A percentile compares a stretch with the other conserved stretches of the same genome.
phyloP scores from a whole-genome alignment of 1,140 invertebrate genomes.

The Drosophila subpulchrella region DNA sequence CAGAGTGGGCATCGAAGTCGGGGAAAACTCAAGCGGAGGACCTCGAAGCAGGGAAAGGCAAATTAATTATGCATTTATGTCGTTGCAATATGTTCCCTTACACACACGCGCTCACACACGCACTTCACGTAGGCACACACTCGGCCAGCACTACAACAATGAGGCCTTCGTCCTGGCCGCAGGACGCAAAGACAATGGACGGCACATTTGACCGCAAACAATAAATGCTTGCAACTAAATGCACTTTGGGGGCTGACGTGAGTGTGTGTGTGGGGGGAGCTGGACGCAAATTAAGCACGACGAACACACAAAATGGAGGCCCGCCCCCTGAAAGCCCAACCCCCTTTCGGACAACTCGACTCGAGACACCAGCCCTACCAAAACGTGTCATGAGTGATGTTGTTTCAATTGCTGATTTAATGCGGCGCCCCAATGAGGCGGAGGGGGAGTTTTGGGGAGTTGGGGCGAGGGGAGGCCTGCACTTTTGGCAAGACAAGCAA shows the following conservation, averaged over 20 bases:
- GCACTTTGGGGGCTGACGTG: slow-evolving; percentile 64
- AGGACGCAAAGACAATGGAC: slow-evolving; percentile 59
- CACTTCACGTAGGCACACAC: slow-evolving; percentile 10
- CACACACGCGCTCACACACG: slow-evolving; percentile 12
- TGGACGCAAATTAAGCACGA: slow-evolving; percentile 77
- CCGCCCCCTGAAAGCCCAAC: background rate
- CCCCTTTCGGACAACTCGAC: slow-evolving; percentile 11
- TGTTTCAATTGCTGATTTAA: slow-evolving; percentile 83
- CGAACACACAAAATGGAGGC: slow-evolving; percentile 71
- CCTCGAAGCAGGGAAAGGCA: slow-evolving; percentile 64
- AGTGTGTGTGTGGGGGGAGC: slow-evolving; percentile 36
- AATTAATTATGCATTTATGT: slow-evolving; percentile 83
- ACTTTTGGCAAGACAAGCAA: slow-evolving; percentile 78
- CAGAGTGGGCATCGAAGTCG: slow-evolving; percentile 47
- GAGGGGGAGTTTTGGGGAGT: background rate
- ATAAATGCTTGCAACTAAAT: slow-evolving; percentile 82
- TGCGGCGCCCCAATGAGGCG: slow-evolving; percentile 52
- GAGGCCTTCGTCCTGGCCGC: slow-evolving; percentile 46
- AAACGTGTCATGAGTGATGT: slow-evolving; percentile 83
- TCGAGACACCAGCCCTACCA: slow-evolving; percentile 51
- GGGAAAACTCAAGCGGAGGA: slow-evolving; percentile 20
- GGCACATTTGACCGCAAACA: slow-evolving; percentile 77
- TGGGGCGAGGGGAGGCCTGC: slow-evolving; percentile 6
- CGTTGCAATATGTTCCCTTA: slow-evolving; percentile 73
- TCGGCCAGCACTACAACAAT: slow-evolving; percentile 55